Conservation (phyloP, 2,797 vertebrate species). For the Macrochelys suwanniensis region DNA sequence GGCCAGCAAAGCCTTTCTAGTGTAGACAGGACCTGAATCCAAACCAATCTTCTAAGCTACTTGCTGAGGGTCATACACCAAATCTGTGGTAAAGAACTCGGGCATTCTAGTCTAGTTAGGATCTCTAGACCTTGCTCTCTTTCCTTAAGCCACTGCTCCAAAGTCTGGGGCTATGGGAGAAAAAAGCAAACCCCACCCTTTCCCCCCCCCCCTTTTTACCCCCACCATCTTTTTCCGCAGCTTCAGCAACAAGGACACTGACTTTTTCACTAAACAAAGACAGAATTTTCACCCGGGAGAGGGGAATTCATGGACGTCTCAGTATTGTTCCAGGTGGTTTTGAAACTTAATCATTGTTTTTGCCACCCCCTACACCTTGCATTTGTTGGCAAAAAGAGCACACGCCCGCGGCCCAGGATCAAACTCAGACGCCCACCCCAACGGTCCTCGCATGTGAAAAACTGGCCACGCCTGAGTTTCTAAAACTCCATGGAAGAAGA, state of each 20-base stretch:
- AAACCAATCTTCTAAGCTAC: neutral
- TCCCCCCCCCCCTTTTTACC: neutral
- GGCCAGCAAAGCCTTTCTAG: no score
- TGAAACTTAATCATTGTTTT: fast-evolving
- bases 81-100: neutral
- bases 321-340: fast-evolving
- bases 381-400: neutral
- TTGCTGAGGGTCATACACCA: neutral
- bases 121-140: neutral
- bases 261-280: neutral
- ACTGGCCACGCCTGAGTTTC: neutral
- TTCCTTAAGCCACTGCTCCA: neutral
- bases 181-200: neutral
- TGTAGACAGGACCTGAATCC: neutral
- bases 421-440: neutral
- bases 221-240: neutral
- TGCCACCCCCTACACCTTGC: neutral
- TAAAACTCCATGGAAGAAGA: neutral
- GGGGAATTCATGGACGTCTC: neutral
- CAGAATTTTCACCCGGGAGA: neutral
- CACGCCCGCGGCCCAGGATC: no score
- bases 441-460: fast-evolving
- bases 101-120: neutral
- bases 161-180: neutral
- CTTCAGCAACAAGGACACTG: neutral